Conservation (phyloP, 2,888 invertebrate species). For the Esperia sulphurella region DNA sequence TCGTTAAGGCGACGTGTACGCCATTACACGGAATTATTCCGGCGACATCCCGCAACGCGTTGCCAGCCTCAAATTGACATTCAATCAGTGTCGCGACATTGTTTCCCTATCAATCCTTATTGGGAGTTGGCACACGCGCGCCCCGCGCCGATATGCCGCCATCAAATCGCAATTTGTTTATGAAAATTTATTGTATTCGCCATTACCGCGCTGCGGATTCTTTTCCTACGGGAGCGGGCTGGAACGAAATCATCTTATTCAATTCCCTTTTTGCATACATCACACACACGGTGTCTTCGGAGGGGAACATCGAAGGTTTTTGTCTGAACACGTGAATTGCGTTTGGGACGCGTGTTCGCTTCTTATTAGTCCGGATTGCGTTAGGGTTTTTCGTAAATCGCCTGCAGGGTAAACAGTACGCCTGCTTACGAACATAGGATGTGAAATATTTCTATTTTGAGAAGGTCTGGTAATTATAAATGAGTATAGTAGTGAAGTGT, state of each 20-base stretch:
- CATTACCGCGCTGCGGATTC: slow-evolving; percentile 75
- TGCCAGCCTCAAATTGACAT: slow-evolving; percentile 65
- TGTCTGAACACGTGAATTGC: slow-evolving; percentile 76
- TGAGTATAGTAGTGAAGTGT: too few relatives aligned
- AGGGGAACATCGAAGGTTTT: slow-evolving; percentile 64
- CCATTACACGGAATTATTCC: slow-evolving; percentile 62
- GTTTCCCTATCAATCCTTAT: slow-evolving; percentile 78
- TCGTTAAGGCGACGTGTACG: slow-evolving; percentile 66
- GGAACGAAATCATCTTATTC: slow-evolving; percentile 79
- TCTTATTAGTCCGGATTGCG: slow-evolving; percentile 75
- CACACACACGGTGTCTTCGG: slow-evolving; percentile 63
- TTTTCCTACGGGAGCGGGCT: slow-evolving; percentile 74
- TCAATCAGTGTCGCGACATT: slow-evolving; percentile 76
- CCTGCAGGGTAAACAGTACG: slow-evolving; percentile 27
- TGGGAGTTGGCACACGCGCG: slow-evolving; percentile 66
- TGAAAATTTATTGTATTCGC: slow-evolving; percentile 80
- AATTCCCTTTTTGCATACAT: slow-evolving; percentile 80
- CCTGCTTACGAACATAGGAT: not conserved
- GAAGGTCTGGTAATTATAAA: too few relatives aligned
- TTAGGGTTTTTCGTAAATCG: slow-evolving; percentile 66
- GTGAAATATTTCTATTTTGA: not conserved
- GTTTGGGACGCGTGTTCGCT: slow-evolving; percentile 71
- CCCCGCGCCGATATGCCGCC: slow-evolving; percentile 59
- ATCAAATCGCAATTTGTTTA: slow-evolving; percentile 80
- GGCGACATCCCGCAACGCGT: slow-evolving; percentile 39